A percentile compares a stretch with the other conserved stretches of the same genome.
phyloP scores from a whole-genome alignment of 2,797 vertebrate genomes.

The Girardinus metallicus region DNA sequence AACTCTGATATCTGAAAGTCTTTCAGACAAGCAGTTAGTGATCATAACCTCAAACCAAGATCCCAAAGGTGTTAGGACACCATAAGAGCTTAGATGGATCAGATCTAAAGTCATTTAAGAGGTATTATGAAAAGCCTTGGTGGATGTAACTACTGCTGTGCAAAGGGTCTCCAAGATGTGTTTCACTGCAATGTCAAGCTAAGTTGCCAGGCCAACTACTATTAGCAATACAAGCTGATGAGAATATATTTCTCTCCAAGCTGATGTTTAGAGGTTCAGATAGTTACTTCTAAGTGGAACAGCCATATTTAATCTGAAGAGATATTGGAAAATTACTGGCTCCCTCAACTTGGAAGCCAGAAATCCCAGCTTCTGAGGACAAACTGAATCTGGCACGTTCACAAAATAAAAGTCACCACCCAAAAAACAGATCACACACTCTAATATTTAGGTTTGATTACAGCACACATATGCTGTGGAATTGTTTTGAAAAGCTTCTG shows the following conservation, averaged over 20 bases:
- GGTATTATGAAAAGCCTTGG: background rate
- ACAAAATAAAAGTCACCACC: no score
- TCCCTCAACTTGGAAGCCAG: background rate
- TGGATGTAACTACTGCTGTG: background rate
- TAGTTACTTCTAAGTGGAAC: background rate
- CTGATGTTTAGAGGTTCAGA: background rate
- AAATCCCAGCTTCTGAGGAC: background rate
- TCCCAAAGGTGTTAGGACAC: background rate
- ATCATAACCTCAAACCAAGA: background rate
- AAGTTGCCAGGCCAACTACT: background rate
- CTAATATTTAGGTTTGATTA: no score
- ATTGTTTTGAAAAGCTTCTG: no score
- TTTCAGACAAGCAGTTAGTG: background rate
- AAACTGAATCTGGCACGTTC: background rate
- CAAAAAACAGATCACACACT: no score
- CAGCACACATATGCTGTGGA: no score
- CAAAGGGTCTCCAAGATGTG: background rate
- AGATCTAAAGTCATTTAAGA: background rate
- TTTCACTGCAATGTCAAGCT: background rate
- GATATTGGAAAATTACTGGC: no score
- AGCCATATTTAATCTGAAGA: background rate
- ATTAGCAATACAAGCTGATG: background rate
- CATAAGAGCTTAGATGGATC: background rate
- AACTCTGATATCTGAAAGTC: background rate
- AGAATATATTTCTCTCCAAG: background rate